phyloP scores from a whole-genome alignment of 2,888 invertebrate species.

The Andrena flavipes region DNA sequence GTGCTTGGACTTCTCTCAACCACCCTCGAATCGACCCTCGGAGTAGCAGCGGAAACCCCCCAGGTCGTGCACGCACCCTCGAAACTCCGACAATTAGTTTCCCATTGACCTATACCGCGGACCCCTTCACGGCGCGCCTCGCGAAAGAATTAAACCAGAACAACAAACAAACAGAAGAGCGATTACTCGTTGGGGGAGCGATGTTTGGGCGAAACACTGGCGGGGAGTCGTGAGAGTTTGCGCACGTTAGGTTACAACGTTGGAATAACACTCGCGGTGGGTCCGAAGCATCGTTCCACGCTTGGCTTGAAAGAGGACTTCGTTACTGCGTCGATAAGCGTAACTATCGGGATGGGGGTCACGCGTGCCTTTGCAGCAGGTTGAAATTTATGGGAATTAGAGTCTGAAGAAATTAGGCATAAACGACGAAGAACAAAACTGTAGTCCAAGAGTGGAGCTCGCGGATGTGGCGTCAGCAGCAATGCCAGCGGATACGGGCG shows the following conservation, averaged over 20 bases:
- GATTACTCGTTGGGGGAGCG: slow-evolving; percentile 49
- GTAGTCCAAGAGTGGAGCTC: slow-evolving; percentile 27
- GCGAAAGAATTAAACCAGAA: slow-evolving; percentile 70
- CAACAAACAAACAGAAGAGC: slow-evolving; percentile 71
- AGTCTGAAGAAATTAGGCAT: too few relatives aligned
- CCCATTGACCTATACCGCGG: slow-evolving; percentile 78
- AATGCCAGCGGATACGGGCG: slow-evolving; percentile 64
- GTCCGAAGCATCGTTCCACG: not conserved
- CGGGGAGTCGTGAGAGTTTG: slow-evolving; percentile 37
- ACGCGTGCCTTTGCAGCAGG: too few relatives aligned
- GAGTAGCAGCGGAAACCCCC: slow-evolving; percentile 59
- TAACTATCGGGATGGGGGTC: too few relatives aligned
- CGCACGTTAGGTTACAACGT: slow-evolving; percentile 1
- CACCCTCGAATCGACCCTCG: slow-evolving; percentile 76
- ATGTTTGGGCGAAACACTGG: slow-evolving; percentile 18
- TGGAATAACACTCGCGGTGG: not conserved
- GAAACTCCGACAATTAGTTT: slow-evolving; percentile 80
- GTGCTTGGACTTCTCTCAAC: slow-evolving; percentile 79
- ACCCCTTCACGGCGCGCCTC: slow-evolving; percentile 60
- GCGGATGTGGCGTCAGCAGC: slow-evolving; percentile 51
- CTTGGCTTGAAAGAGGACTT: too few relatives aligned
- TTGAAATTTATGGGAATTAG: too few relatives aligned
- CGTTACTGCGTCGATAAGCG: too few relatives aligned
- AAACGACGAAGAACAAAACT: slow-evolving; percentile 37
- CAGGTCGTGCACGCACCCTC: slow-evolving; percentile 63